These are phyloP conservation scores for Crax fasciolata DNA, from an alignment of 2,797 vertebrate species.

Conservation along the genomic window DNA sequence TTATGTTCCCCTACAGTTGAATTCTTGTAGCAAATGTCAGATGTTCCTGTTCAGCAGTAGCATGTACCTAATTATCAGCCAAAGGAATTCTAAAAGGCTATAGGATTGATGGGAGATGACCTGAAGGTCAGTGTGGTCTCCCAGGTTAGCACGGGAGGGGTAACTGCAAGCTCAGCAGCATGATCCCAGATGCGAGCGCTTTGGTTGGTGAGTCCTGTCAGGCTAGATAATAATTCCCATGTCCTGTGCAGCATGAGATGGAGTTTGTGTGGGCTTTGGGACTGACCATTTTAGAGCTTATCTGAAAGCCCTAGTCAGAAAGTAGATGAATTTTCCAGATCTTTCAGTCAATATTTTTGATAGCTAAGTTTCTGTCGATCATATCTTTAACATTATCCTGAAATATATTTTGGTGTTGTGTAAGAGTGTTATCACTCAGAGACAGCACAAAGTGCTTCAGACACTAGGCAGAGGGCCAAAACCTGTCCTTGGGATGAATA, in stretches of 20 bases:
- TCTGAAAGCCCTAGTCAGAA: neutral
- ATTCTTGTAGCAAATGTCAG: neutral
- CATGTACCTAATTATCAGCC: neutral
- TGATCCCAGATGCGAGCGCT: neutral
- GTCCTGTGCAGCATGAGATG: neutral
- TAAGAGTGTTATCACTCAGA: slow-evolving; percentile 54
- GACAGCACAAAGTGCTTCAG: slow-evolving; percentile 55
- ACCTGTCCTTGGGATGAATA: slow-evolving; percentile 52
- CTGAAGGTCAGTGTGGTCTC: neutral
- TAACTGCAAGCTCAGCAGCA: neutral
- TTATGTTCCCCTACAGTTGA: neutral
- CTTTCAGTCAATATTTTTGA: slow-evolving; percentile 17
- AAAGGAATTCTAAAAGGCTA: neutral
- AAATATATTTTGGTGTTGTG: slow-evolving; percentile 44
- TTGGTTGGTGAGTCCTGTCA: neutral
- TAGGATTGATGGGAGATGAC: neutral
- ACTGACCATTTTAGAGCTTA: neutral
- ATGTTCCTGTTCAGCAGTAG: neutral
- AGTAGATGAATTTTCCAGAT: neutral
- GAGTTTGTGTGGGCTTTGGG: neutral
- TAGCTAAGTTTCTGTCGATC: slow-evolving; percentile 31
- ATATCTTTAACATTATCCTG: slow-evolving; percentile 37
- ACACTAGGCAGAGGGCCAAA: slow-evolving; percentile 59
- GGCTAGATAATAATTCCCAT: neutral
- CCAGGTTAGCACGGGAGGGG: neutral